Percentiles rank a stretch among this genome's conserved stretches.
phyloP scores from a whole-genome alignment of 2,797 vertebrate genomes.

The Tokudaia tokunoshimensis region DNA sequence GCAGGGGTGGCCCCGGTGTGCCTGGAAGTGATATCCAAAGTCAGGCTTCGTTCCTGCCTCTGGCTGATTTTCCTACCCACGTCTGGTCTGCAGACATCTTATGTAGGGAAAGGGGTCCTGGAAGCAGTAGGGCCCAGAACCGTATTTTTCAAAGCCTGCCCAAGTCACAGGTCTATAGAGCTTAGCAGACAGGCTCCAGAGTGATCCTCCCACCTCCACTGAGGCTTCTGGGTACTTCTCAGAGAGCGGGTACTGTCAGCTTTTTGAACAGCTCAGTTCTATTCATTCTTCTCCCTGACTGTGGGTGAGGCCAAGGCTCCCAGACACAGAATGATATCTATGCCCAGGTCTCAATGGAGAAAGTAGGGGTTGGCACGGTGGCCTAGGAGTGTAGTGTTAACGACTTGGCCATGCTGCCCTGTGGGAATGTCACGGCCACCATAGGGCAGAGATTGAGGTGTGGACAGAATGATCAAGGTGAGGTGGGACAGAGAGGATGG shows the following conservation, averaged over 20 bases:
- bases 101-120: too few species aligned
- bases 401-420: not conserved
- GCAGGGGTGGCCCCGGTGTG: not conserved
- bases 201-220: accelerated
- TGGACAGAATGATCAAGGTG: not conserved
- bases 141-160: not conserved
- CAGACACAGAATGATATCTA: not conserved
- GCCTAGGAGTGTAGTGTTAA: not conserved
- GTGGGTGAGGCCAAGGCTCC: not conserved
- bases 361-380: accelerated
- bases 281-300: not conserved
- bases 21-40: not conserved
- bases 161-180: not conserved
- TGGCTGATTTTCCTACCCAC: accelerated
- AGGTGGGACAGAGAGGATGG: not conserved
- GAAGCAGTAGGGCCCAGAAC: not conserved
- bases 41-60: not conserved
- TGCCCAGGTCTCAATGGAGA: not conserved
- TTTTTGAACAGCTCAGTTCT: accelerated
- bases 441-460: too few species aligned
- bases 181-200: accelerated
- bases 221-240: not conserved
- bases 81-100: not conserved
- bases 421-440: accelerated
- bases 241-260: accelerated